A percentile compares a stretch with the other conserved stretches of the same genome.
These are phyloP conservation scores for Odontophorus gujanensis DNA, from an alignment of 2,113 vertebrate genomes.

Conservation along the genomic window DNA sequence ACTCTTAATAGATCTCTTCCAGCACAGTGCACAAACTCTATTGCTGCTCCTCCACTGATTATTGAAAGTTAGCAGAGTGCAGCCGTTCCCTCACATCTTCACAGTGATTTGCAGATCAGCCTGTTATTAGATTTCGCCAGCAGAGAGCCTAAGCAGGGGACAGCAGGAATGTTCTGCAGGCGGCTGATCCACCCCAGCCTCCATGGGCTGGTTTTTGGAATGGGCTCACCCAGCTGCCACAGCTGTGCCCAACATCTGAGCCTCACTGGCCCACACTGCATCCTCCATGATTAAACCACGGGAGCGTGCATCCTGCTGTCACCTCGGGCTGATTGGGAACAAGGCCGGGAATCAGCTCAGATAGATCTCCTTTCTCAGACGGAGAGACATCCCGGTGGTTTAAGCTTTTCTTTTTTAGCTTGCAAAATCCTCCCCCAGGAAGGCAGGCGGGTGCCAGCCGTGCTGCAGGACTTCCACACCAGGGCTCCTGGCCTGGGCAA, in stretches of 20 bases:
- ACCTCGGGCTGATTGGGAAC: not conserved
- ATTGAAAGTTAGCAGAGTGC: conserved; percentile 71
- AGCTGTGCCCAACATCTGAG: not conserved
- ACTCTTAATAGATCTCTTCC: conserved; percentile 76
- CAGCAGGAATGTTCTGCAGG: not conserved
- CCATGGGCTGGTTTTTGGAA: rapidly evolving
- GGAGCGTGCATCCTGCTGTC: not conserved
- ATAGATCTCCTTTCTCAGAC: not conserved
- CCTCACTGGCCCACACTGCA: not conserved
- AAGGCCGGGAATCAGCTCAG: not conserved
- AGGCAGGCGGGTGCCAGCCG: not conserved
- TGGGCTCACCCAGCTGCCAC: rapidly evolving
- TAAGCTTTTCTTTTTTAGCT: not conserved
- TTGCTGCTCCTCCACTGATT: conserved; percentile 45
- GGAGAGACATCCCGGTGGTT: not conserved
- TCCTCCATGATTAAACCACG: not conserved
- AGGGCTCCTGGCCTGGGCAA: not conserved
- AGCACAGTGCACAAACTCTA: conserved; percentile 70
- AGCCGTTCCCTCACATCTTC: conserved; percentile 61
- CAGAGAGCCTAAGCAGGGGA: not conserved
- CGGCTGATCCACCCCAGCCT: not conserved
- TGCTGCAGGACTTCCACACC: not conserved
- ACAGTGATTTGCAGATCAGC: conserved; percentile 36
- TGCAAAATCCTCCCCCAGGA: not conserved
- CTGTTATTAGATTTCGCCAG: conserved; percentile 8